Evolutionary conservation across 1,140 invertebrate genomes (phyloP).

Genomic region (Euura saliciscinereae): DNA sequence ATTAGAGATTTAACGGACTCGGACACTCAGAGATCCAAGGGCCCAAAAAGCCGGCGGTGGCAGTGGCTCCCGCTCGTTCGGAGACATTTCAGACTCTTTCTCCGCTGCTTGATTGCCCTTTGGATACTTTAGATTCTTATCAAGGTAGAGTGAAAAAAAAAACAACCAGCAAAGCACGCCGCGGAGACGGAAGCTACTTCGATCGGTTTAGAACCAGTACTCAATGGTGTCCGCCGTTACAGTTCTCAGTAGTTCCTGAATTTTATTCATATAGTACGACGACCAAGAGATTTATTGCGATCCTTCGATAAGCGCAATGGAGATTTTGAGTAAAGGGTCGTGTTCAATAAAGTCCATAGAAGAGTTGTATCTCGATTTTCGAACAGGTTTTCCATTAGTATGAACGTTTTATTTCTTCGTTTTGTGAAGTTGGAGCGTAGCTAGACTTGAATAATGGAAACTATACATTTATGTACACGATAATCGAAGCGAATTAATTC

Average conservation of each 20-base stretch:
- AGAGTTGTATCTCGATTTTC: background rate
- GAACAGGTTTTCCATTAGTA: background rate
- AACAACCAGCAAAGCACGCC: background rate
- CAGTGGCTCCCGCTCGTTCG: background rate
- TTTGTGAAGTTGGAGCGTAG: background rate
- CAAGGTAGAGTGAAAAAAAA: background rate
- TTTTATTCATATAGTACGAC: too few species aligned
- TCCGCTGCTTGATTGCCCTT: background rate
- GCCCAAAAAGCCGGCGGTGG: background rate
- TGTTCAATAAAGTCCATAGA: too few species aligned
- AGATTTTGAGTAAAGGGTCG: too few species aligned
- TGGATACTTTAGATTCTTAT: slow-evolving; percentile 14
- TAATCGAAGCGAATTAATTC: background rate
- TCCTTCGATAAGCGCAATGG: too few species aligned
- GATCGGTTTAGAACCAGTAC: background rate
- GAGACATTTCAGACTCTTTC: background rate
- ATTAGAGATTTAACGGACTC: slow-evolving; percentile 2
- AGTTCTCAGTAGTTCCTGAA: too few species aligned
- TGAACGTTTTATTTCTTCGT: background rate
- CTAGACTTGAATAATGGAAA: background rate
- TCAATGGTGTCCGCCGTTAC: background rate
- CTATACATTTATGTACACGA: background rate
- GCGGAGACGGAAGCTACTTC: background rate
- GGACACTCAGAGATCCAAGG: background rate
- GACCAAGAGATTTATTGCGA: too few species aligned